A percentile compares a stretch with the other conserved stretches of the same genome.
Conservation (phyloP, 2,797 vertebrate species). For the Dermochelys coriacea region DNA sequence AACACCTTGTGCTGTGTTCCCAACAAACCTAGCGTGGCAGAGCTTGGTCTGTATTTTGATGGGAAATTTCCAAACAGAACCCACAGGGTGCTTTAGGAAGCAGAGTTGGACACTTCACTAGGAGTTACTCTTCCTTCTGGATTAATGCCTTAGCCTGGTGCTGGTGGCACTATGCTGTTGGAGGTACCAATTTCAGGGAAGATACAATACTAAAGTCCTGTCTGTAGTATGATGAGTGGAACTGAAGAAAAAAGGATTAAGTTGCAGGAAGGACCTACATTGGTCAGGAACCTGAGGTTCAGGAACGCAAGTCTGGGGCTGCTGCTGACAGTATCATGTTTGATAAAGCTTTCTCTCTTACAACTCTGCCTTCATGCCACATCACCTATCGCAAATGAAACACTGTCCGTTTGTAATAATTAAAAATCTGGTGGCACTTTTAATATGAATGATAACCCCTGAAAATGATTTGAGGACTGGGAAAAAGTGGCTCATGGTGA, state of each 20-base stretch:
- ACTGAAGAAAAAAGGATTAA: neutral
- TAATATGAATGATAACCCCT: neutral
- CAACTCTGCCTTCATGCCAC: neutral
- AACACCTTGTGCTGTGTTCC: neutral
- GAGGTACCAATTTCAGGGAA: neutral
- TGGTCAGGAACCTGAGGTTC: neutral
- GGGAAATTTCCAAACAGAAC: neutral
- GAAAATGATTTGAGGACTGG: neutral
- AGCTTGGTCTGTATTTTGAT: neutral
- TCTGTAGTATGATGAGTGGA: neutral
- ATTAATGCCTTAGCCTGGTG: rapidly evolving
- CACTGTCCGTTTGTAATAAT: neutral
- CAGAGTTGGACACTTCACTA: rapidly evolving
- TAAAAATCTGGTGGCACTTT: conserved; percentile 13
- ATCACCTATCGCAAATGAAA: neutral
- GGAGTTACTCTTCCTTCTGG: neutral
- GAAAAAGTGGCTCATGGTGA: neutral
- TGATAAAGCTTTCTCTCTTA: neutral
- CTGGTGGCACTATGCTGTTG: rapidly evolving
- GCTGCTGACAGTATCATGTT: neutral
- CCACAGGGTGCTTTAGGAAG: neutral
- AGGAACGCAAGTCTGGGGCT: neutral
- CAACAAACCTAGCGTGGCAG: neutral
- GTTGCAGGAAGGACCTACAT: neutral
- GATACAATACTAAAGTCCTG: rapidly evolving